Evolutionary conservation across 2,888 invertebrate genomes (phyloP).

Genomic region (Melanotus villosus): DNA sequence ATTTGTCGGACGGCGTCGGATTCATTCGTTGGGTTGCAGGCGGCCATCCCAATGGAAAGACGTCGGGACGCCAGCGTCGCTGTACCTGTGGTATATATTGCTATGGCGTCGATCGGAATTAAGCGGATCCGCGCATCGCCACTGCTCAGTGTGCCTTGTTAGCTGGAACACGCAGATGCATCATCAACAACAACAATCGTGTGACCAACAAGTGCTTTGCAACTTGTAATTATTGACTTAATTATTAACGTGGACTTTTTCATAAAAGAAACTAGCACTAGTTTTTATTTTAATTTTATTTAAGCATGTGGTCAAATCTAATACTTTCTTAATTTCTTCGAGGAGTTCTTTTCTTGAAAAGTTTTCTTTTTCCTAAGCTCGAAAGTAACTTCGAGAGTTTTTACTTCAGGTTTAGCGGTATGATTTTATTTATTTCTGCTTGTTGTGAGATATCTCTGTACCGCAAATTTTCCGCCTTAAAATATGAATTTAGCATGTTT

Average conservation of each 20-base stretch:
- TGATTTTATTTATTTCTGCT: background rate
- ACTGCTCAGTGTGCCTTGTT: conserved; percentile 29
- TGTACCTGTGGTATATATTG: conserved; percentile 31
- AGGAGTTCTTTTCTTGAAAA: background rate
- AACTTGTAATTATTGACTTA: conserved; percentile 1
- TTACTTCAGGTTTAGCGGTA: background rate
- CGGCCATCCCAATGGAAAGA: conserved; percentile 31
- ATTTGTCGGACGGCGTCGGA: conserved; percentile 28
- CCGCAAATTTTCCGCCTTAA: too few relatives aligned
- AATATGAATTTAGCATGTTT: background rate
- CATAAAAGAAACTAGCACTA: background rate
- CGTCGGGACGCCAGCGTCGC: conserved; percentile 31
- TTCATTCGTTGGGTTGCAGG: conserved; percentile 26
- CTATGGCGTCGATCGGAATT: conserved; percentile 28
- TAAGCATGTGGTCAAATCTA: too few relatives aligned
- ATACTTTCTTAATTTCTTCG: too few relatives aligned
- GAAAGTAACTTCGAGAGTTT: background rate
- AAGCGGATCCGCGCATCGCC: conserved; percentile 28
- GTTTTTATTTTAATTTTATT: background rate
- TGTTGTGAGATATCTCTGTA: too few relatives aligned
- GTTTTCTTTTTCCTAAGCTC: background rate
- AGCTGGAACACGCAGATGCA: conserved; percentile 19
- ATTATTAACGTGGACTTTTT: conserved; percentile 9
- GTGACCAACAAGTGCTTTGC: conserved; percentile 32
- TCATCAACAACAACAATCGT: conserved; percentile 14